Evolutionary conservation across 2,797 vertebrate species (phyloP).

Genomic region (Phataginus tricuspis): DNA sequence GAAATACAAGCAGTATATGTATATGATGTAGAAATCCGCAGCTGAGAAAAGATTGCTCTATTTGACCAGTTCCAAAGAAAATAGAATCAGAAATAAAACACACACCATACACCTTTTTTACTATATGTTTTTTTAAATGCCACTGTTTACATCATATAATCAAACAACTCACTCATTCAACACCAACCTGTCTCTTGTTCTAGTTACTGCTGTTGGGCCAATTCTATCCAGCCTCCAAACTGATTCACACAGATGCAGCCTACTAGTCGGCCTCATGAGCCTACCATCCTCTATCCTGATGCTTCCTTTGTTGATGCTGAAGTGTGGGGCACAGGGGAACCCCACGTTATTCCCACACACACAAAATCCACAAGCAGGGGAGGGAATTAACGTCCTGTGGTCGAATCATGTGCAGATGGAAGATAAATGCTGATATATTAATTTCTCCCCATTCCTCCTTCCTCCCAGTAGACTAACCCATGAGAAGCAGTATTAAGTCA

Average conservation of each 20-base stretch:
- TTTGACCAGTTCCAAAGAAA: not conserved
- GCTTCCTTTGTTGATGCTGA: not conserved
- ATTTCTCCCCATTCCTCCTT: not conserved
- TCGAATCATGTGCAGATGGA: not conserved
- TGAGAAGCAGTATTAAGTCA: not conserved
- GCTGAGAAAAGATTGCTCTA: not conserved
- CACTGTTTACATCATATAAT: not conserved
- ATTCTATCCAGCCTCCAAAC: no score
- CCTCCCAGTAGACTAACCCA: not conserved
- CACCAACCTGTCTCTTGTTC: not conserved
- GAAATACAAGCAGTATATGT: not conserved
- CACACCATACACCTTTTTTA: not conserved
- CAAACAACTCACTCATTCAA: not conserved
- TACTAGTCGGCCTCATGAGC: not conserved
- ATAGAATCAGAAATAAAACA: not conserved
- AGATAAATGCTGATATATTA: not conserved
- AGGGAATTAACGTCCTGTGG: not conserved
- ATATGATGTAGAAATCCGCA: not conserved
- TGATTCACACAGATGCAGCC: not conserved
- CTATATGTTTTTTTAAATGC: not conserved
- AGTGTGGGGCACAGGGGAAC: not conserved
- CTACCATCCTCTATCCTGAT: not conserved
- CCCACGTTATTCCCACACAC: not conserved
- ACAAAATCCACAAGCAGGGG: not conserved
- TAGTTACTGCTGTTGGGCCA: not conserved